These are phyloP conservation scores for Aegypius monachus DNA, from an alignment of 2,113 vertebrate genomes.

Conservation along the genomic window DNA sequence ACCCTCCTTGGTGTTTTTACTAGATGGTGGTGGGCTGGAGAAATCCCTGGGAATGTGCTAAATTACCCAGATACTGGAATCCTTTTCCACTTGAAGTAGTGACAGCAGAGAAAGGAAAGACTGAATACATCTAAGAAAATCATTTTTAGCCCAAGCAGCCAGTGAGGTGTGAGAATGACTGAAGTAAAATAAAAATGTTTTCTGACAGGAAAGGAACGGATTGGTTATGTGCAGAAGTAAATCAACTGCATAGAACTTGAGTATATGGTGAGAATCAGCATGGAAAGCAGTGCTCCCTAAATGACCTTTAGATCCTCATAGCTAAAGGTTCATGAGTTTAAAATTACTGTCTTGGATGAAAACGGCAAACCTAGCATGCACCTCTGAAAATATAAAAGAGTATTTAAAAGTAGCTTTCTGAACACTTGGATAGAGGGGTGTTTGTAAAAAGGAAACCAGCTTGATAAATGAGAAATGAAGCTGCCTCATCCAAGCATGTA, in stretches of 20 bases:
- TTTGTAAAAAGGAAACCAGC: slow-evolving; percentile 33
- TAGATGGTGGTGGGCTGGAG: neutral
- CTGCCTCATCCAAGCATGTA: slow-evolving; percentile 48
- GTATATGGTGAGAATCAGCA: neutral
- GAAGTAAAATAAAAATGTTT: slow-evolving; percentile 31
- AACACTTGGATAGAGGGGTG: neutral
- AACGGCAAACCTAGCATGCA: neutral
- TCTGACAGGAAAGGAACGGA: slow-evolving; percentile 7
- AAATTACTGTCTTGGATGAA: slow-evolving; percentile 25
- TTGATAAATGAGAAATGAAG: slow-evolving; percentile 51
- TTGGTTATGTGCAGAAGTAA: slow-evolving; percentile 39
- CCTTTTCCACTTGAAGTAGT: neutral
- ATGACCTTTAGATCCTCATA: slow-evolving; percentile 34
- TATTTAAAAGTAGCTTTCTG: slow-evolving; percentile 31
- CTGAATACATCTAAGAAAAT: neutral
- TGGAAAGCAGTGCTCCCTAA: neutral
- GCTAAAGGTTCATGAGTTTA: slow-evolving; percentile 6
- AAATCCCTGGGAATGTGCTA: neutral
- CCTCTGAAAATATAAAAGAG: neutral
- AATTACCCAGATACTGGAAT: neutral
- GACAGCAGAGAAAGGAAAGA: neutral
- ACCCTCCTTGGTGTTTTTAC: neutral
- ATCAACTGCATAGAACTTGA: slow-evolving; percentile 35
- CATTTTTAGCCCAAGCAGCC: neutral
- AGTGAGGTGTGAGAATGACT: slow-evolving; percentile 28